A percentile compares a stretch with the other conserved stretches of the same genome.
Conservation (phyloP, 2,797 vertebrate genomes). For the Carapus acus region DNA sequence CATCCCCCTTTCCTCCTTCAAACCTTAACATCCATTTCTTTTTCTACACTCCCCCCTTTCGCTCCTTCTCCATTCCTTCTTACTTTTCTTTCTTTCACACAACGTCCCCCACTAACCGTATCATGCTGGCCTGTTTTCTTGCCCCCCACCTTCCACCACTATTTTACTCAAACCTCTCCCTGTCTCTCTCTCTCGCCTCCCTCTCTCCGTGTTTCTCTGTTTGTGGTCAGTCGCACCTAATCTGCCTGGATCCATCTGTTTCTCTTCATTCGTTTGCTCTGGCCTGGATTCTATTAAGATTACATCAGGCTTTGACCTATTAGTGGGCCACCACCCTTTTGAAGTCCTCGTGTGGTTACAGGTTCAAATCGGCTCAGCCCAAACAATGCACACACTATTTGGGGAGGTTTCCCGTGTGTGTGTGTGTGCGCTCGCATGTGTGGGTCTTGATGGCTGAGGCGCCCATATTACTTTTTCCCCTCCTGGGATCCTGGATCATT, state of each 20-base stretch:
- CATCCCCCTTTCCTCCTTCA: constrained; percentile 11
- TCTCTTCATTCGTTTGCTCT: constrained; percentile 72
- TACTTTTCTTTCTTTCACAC: no score
- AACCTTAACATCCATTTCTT: background rate
- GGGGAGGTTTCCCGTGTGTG: constrained; percentile 17
- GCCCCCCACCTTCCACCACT: constrained; percentile 8
- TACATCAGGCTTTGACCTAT: constrained; percentile 76
- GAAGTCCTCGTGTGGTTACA: constrained; percentile 71
- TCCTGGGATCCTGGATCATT: constrained; percentile 55
- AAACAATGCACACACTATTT: constrained; percentile 55
- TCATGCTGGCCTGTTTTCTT: constrained; percentile 13
- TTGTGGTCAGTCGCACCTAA: constrained; percentile 75
- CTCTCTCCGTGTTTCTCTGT: constrained; percentile 57
- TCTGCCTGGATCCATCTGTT: constrained; percentile 71
- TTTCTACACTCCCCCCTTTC: background rate
- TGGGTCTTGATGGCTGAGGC: constrained; percentile 51
- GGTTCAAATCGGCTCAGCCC: constrained; percentile 69
- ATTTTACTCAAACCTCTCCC: background rate
- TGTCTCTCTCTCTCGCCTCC: constrained; percentile 1
- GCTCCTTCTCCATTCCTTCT: no score
- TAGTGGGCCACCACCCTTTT: constrained; percentile 69
- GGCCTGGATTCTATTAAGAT: constrained; percentile 70
- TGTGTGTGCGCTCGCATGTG: constrained; percentile 12
- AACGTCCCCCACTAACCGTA: constrained; percentile 11
- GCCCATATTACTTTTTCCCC: constrained; percentile 51